Base-by-base conservation (phyloP, 2,113 vertebrate species). In the Austrofundulus limnaeus region DNA sequence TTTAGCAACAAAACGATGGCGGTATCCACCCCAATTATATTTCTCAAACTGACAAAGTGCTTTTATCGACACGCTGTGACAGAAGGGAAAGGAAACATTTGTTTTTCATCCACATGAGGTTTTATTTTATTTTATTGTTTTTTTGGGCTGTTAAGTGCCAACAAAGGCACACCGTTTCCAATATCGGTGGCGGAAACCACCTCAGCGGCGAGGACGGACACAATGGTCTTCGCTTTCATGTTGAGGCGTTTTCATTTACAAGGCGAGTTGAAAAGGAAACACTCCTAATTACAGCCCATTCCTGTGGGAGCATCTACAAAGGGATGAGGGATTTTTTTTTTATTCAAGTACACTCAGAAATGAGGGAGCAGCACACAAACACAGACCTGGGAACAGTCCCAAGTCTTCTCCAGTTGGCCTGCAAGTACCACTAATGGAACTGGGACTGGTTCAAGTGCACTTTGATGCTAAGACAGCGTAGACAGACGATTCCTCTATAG, bases 211-310 rank as follows among this genome's bases (percentile, higher is more conserved):
- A 19, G 16, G 47, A 46, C 37, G 54, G 38, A 53, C 11, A 31
- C 52, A 46, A 4, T 50, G 61, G 60, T 53, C 3, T 76, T 19
- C 46, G 34, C 64, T 86, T 78, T 84, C 64, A 84, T 82, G 70
- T 24, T 2, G 52, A 72, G 54, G 49, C 77, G 82, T 81, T 81
- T 88, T 83, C 60, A 76, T 88, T 85, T 77, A 51, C 61, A 66
- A 72, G 61, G 65, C 57, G 53, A 75, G 74, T 72, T 47, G 37
- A 81, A 50, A 68, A 53, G 61, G 73, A 86, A 84, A 60, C 61
- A 65, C 72, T 82, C 55, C 53, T 82, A 85, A 87, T 81, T 85
- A 80, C 73, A 60, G 52, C 41, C 57, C 52, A 41, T 62, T 55
- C 80, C 70, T 19, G 1, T 59, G 78, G 78, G 82, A 78, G 50